Conservation (phyloP, 2,113 vertebrate species). For the Rhinopomastus cyanomelas region DNA sequence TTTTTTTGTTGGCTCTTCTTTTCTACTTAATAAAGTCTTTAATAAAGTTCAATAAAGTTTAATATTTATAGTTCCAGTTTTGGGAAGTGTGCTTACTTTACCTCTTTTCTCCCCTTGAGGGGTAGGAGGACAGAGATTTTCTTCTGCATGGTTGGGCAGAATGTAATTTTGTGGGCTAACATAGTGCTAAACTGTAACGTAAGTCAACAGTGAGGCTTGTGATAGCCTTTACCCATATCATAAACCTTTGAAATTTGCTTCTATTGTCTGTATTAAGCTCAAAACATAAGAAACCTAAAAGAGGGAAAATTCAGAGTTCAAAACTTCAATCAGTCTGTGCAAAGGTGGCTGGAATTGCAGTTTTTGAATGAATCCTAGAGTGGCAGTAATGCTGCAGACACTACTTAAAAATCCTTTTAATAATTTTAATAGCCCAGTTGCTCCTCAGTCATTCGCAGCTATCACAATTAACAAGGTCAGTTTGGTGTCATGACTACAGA, state of each 20-base stretch:
- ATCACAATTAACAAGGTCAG: not conserved
- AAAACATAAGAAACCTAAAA: not conserved
- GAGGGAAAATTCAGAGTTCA: not conserved
- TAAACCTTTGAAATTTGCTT: not conserved
- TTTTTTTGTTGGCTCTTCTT: too few species aligned
- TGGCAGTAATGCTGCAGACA: not conserved
- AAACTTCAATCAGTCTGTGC: not conserved
- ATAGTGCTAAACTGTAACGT: too few species aligned
- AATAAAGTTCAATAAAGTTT: too few species aligned
- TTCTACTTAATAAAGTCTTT: too few species aligned
- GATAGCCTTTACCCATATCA: not conserved
- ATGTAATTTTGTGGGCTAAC: too few species aligned
- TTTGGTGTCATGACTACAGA: slow-evolving; percentile 1
- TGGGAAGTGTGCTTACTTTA: too few species aligned
- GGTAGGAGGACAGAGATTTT: too few species aligned
- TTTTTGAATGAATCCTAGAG: not conserved
- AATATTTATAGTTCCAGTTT: too few species aligned
- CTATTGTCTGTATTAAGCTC: not conserved
- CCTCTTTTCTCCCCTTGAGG: too few species aligned
- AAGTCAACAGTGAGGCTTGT: not conserved
- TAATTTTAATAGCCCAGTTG: too few species aligned
- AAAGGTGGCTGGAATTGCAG: not conserved
- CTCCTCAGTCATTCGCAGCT: not conserved
- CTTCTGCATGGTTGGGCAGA: too few species aligned
- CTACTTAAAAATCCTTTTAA: not conserved